Conservation (phyloP, 2,888 invertebrate species). For the Eupithecia centaureata region DNA sequence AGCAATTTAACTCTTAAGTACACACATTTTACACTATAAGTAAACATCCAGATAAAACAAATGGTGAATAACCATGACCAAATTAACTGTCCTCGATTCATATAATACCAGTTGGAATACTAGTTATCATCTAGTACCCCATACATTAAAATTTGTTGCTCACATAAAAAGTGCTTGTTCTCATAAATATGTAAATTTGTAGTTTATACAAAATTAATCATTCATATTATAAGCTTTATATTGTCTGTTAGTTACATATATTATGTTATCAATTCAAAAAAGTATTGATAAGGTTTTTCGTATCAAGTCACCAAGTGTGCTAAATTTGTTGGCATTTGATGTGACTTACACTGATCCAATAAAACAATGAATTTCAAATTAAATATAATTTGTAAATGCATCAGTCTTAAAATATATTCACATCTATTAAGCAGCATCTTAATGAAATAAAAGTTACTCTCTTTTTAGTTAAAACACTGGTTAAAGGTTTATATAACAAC, state of each 20-base stretch:
- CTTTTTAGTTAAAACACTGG: constrained; percentile 51
- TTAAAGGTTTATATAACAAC: constrained; percentile 38
- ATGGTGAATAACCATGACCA: constrained; percentile 46
- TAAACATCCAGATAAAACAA: constrained; percentile 38
- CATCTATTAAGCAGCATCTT: constrained; percentile 39
- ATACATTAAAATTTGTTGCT: neutral
- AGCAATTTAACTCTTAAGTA: constrained; percentile 13
- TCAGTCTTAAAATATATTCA: constrained; percentile 64
- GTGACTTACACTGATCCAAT: constrained; percentile 9
- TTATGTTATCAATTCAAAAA: neutral
- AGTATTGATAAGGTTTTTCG: neutral
- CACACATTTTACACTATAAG: constrained; percentile 30
- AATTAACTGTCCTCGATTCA: constrained; percentile 45
- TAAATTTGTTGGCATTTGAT: neutral
- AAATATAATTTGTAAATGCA: constrained; percentile 62
- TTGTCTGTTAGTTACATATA: neutral
- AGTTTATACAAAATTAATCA: neutral
- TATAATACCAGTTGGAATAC: constrained; percentile 27
- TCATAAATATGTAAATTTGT: neutral
- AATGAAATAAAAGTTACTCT: constrained; percentile 41
- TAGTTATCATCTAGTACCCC: neutral
- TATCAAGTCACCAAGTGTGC: neutral
- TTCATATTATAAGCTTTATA: neutral
- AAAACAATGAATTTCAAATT: constrained; percentile 23
- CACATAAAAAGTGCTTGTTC: neutral